phyloP scores from a whole-genome alignment of 2,797 vertebrate genomes.

The Catamblyrhynchus diadema region DNA sequence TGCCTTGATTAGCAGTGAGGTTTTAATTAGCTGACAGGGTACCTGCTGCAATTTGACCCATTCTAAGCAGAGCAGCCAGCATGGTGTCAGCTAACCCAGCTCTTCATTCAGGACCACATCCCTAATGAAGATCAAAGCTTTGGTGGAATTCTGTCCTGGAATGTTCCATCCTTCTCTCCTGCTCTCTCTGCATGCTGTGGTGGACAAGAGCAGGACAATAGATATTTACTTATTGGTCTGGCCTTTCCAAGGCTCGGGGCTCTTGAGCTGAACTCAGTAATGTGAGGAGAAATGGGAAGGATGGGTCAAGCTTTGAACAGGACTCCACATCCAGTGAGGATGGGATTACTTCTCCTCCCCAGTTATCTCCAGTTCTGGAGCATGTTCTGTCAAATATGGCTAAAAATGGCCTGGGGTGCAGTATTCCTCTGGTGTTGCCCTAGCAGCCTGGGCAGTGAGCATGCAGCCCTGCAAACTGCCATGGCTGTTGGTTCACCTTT shows the following conservation, averaged over 20 bases:
- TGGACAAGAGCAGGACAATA: neutral
- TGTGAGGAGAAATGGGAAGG: neutral
- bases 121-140: neutral
- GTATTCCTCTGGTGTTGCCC: neutral
- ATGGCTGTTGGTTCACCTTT: neutral
- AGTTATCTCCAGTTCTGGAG: neutral
- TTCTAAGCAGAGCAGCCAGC: neutral
- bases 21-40: neutral
- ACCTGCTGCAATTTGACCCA: neutral
- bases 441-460: neutral
- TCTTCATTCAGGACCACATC: neutral
- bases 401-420: neutral
- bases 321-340: neutral
- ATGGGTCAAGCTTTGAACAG: neutral
- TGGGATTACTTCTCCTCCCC: neutral
- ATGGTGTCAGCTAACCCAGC: neutral
- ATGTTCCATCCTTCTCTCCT: neutral
- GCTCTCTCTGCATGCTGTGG: neutral
- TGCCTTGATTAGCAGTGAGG: neutral
- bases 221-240: neutral
- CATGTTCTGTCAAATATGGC: neutral
- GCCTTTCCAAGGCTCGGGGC: neutral
- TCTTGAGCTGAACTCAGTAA: rapidly evolving
- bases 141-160: neutral
- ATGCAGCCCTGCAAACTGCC: neutral